Conservation (phyloP, 2,888 invertebrate species). For the Oeneis ivallda region DNA sequence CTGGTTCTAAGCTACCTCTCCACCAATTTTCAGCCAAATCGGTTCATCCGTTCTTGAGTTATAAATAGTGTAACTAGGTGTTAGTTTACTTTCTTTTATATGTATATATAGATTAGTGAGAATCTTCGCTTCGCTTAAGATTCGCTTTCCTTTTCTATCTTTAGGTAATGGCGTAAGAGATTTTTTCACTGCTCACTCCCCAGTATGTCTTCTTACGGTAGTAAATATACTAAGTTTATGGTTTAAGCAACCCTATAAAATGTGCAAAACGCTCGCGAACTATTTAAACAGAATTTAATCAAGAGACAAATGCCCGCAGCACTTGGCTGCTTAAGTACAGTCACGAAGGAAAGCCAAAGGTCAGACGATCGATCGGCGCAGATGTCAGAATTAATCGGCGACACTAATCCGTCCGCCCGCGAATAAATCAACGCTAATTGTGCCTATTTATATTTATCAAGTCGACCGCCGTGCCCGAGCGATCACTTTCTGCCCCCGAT, state of each 20-base stretch:
- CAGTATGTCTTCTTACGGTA: no score
- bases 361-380: slow-evolving; percentile 72
- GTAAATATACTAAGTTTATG: neutral
- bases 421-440: slow-evolving; percentile 74
- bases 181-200: no score
- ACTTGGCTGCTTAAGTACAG: slow-evolving; percentile 54
- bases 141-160: no score
- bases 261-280: slow-evolving; percentile 2
- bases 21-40: no score
- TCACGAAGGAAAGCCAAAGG: slow-evolving; percentile 74
- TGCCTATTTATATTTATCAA: slow-evolving; percentile 76
- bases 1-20: no score
- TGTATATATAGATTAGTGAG: no score
- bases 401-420: slow-evolving; percentile 70
- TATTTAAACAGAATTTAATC: slow-evolving; percentile 15
- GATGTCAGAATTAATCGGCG: slow-evolving; percentile 75
- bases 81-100: no score
- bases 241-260: neutral
- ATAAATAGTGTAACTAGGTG: no score
- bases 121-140: no score
- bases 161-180: no score
- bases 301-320: slow-evolving; percentile 31
- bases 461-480: slow-evolving; percentile 45
- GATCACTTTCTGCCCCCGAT: slow-evolving; percentile 51
- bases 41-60: no score